Base-by-base conservation (phyloP, 2,888 invertebrate genomes). In the Neelides folsomi region DNA sequence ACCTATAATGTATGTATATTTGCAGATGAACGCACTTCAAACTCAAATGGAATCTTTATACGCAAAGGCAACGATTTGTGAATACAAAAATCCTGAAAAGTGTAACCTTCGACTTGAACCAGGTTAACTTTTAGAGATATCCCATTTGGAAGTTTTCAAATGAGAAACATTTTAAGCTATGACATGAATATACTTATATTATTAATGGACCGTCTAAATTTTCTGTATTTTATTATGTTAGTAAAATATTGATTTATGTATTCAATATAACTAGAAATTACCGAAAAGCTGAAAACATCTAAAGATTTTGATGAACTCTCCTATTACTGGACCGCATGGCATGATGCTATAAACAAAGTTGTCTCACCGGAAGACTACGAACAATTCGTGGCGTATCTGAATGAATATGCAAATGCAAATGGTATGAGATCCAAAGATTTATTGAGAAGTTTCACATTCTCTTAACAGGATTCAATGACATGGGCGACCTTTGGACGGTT, bases 11-110 rank as follows among this genome's bases (percentile, higher is more conserved):
- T 44, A 2, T 20, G 7, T 7, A 16, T 15, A 10, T n/a, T 16
- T 35, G 12, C 43, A 59, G 59, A 60, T 55, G 57, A 60, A 52
- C 16, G 46, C 50, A 12, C 41, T 68, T n/a, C 62, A 66, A 35
- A 65, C 68, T 1, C 60, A 66, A 10, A 67, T 71, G 67, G 65
- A 67, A 43, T 59, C 63, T 10, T 66, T 65, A 35, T 70, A 70
- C 57, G 65, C 68, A 47, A 68, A 66, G 10, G 69, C 67, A 1
- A 61, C 58, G 18, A 59, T 68, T 10, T 64, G 61, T 46, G 60
- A 64, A 16, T 61, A 60, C 45, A 54, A 35, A 46, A 60, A 49
- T 56, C 27, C 27, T 27, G 27, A 27, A 27, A 27, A 27, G 27
- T 27, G 27, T 7, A 7, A 27, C 27, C 27, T 27, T 27, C 27